Base-by-base conservation (phyloP, 2,888 invertebrate genomes). In the Acleris sparsana region DNA sequence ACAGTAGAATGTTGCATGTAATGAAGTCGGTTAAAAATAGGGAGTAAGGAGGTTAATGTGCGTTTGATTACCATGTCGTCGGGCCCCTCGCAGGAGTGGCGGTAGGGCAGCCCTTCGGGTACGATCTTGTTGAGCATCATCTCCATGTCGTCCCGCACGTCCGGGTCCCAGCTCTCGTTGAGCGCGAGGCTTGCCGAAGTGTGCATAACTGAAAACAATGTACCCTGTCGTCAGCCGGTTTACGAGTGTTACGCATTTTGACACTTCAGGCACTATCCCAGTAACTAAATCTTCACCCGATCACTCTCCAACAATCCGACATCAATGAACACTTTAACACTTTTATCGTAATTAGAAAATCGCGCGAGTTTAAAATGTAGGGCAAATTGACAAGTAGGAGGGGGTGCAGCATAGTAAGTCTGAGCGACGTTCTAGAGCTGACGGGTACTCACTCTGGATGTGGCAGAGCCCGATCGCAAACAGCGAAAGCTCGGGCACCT, bases 91-190 rank as follows among this genome's bases (percentile, higher is more conserved):
- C 98, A 98, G 72, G 97, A 97, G 93, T 99, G 99, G 91, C 97
- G 95, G 91, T 98, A 99, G 80, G 97, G 97, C 92, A 98, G 95
- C 81, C 97, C 98, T 95, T 99, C 99, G 88, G 99, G 99, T 93
- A 99, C 97, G 92, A 99, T 97, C 95, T 98, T 98, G 93, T 99
- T 99, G 91, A 99, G 95, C 97, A 99, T 98, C 98, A 98, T 99
- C 93, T 99, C 99, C 98, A 99, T 99, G 88, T 99, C 99, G 87
- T 98, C 98, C 93, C 98, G 95, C 71, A 98, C 98, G 92, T 98
- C 97, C 73, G 98, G 98, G 93, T 99, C 99, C 98, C 98, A 99
- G 93, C 98, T 98, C 94, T 99, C 99, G 92, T 99, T 99, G 87
- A 99, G 94, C 78, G 98, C 97, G 89, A 99, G 95, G 94, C 98